A percentile compares a stretch with the other conserved stretches of the same genome.
These are phyloP conservation scores for Pterocles burchelli DNA, from an alignment of 2,113 vertebrate species.

Conservation along the genomic window DNA sequence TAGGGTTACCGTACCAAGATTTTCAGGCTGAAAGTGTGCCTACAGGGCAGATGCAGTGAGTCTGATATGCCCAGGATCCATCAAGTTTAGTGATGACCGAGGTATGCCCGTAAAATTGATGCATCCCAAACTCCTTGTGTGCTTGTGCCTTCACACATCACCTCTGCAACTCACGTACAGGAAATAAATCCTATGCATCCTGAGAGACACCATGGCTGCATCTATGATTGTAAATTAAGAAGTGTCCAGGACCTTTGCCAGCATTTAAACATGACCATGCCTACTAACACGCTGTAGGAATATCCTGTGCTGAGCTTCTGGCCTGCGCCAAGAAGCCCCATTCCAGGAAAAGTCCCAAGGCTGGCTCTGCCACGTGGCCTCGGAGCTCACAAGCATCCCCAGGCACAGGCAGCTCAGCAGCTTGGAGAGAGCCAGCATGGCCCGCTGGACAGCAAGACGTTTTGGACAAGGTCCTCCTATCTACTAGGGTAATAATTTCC, in stretches of 20 bases:
- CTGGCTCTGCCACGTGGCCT: not conserved
- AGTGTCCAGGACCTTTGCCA: not conserved
- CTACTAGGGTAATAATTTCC: not conserved
- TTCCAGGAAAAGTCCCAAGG: not conserved
- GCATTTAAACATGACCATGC: not conserved
- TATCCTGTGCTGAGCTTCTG: not conserved
- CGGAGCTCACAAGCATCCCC: not conserved
- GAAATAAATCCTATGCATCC: not conserved
- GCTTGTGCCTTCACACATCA: not conserved
- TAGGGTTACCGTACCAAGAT: not conserved
- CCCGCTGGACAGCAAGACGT: not conserved
- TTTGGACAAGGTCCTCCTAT: not conserved
- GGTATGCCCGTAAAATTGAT: not conserved
- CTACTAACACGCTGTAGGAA: not conserved
- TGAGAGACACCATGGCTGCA: fast-evolving
- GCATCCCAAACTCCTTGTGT: not conserved
- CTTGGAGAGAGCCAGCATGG: not conserved
- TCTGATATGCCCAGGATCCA: not conserved
- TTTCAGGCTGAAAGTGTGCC: not conserved
- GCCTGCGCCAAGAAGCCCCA: fast-evolving
- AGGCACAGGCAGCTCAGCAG: not conserved
- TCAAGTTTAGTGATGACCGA: not conserved
- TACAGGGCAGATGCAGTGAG: fast-evolving
- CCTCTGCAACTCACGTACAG: fast-evolving
- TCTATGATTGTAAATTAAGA: not conserved